Conservation (phyloP, 2,113 vertebrate genomes). For the Gymnocephalus cernua region DNA sequence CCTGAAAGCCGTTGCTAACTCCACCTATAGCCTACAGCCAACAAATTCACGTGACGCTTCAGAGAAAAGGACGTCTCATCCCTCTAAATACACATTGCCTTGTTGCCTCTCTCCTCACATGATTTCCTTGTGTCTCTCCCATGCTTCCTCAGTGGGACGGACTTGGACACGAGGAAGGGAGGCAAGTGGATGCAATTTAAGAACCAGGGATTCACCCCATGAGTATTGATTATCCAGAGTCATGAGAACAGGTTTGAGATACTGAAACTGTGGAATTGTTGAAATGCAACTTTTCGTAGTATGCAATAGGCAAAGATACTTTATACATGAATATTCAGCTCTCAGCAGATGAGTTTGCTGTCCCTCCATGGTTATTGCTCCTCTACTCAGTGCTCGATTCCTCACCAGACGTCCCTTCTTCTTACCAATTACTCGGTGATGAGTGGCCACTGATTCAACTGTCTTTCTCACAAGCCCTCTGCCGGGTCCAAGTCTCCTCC, state of each 20-base stretch:
- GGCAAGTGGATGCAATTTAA: no score
- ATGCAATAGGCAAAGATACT: not conserved
- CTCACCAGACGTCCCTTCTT: not conserved
- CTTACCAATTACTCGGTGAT: constrained; percentile 32
- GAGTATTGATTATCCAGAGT: not conserved
- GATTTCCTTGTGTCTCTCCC: no score
- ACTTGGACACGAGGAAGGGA: no score
- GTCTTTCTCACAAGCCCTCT: not conserved
- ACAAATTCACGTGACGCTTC: no score
- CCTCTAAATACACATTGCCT: no score
- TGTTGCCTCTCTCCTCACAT: no score
- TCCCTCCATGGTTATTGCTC: not conserved
- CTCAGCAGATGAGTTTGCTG: not conserved
- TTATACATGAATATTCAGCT: not conserved
- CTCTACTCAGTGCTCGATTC: not conserved
- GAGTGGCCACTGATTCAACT: constrained; percentile 8
- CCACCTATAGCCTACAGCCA: no score
- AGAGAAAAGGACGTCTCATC: no score
- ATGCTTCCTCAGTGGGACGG: no score
- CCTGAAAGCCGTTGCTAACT: no score
- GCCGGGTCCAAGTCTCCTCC: not conserved
- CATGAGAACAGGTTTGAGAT: not conserved
- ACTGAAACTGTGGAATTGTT: not conserved
- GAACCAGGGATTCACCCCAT: no score
- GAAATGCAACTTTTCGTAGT: not conserved